Evolutionary conservation across 2,113 vertebrate genomes (phyloP).

Genomic region (Anarrhichthys ocellatus): DNA sequence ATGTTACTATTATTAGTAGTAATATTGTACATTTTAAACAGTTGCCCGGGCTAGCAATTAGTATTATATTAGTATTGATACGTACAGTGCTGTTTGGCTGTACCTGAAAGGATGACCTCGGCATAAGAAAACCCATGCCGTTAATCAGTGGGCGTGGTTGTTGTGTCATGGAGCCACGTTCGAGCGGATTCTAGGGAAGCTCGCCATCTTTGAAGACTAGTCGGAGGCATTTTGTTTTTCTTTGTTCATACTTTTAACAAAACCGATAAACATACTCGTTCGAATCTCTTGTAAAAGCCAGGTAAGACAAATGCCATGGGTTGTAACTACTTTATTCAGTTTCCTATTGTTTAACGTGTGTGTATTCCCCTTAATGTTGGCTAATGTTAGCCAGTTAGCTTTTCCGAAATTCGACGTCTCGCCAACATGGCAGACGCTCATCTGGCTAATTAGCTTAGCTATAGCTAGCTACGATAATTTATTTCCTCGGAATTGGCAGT

Average conservation of each 20-base stretch:
- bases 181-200: background rate
- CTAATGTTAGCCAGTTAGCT: conserved; percentile 38
- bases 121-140: fast-evolving
- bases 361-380: background rate
- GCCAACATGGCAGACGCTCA: conserved; percentile 27
- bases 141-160: background rate
- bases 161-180: conserved; percentile 54
- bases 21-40: background rate
- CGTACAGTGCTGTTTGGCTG: background rate
- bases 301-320: conserved; percentile 11
- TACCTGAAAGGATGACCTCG: conserved; percentile 16
- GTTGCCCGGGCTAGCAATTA: background rate
- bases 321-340: fast-evolving
- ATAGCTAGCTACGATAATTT: background rate
- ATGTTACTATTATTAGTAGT: too few relatives aligned
- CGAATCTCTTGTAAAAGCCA: background rate
- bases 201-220: conserved; percentile 72
- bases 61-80: background rate
- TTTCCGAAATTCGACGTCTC: conserved; percentile 24
- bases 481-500: background rate
- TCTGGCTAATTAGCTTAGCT: background rate
- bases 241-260: conserved; percentile 11
- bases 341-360: fast-evolving
- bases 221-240: background rate
- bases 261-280: background rate